These are phyloP conservation scores for Steatocranus sp. DNA, from an alignment of 2,797 vertebrate species.

Conservation along the genomic window DNA sequence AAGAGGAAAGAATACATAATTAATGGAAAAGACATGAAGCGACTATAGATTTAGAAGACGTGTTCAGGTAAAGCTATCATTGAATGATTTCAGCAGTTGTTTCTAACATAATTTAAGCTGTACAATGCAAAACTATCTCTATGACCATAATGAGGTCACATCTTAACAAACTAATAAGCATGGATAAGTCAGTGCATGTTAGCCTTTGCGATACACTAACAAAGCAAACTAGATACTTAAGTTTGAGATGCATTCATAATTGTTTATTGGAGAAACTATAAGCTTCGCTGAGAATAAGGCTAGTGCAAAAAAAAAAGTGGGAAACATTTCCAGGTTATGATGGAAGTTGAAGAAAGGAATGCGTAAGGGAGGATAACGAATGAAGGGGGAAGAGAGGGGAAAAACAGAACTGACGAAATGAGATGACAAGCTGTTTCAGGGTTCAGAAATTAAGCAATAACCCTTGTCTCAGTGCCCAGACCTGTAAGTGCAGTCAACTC, in stretches of 20 bases:
- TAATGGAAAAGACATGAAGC: neutral
- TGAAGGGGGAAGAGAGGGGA: rapidly evolving
- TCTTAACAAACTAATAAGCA: neutral
- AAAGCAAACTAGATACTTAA: neutral
- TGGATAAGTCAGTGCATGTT: neutral
- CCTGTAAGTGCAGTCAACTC: slow-evolving; percentile 20
- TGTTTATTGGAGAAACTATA: neutral
- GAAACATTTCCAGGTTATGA: neutral
- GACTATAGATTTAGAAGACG: neutral
- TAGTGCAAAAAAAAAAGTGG: neutral
- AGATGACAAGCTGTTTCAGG: neutral
- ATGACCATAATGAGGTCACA: neutral
- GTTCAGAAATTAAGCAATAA: slow-evolving; percentile 27
- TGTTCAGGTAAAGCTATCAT: neutral
- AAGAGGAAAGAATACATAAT: neutral
- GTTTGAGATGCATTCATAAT: neutral
- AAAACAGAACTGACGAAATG: neutral
- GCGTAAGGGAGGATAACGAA: neutral
- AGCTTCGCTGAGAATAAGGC: neutral
- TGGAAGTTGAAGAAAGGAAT: neutral
- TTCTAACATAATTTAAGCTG: neutral
- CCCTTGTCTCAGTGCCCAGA: neutral
- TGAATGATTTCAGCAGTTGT: neutral
- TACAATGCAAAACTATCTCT: neutral
- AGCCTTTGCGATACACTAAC: neutral